These are phyloP conservation scores for Drosophila infuscata DNA, from an alignment of 2,888 invertebrate species.

Conservation along the genomic window DNA sequence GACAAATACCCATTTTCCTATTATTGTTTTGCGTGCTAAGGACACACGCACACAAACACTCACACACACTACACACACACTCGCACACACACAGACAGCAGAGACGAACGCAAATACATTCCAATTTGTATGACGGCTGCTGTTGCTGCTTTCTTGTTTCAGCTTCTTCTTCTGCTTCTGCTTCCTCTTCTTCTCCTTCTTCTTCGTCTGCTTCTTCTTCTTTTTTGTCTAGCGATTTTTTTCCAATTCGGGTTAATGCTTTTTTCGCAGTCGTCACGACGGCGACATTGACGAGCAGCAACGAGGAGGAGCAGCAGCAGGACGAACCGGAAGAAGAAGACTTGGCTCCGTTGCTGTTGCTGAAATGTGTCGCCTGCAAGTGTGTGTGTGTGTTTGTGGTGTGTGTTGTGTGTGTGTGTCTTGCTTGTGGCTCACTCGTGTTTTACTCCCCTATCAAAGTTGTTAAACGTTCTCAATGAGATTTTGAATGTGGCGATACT, in stretches of 20 bases:
- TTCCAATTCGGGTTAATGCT: slow-evolving; percentile 81
- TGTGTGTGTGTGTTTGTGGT: slow-evolving; percentile 4
- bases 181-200: slow-evolving; percentile 12
- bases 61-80: slow-evolving; percentile 22
- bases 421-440: slow-evolving; percentile 45
- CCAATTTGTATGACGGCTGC: slow-evolving; percentile 44
- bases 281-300: slow-evolving; percentile 65
- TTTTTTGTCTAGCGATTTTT: slow-evolving; percentile 42
- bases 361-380: slow-evolving; percentile 38
- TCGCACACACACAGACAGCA: slow-evolving; percentile 1
- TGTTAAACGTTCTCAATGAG: slow-evolving; percentile 79
- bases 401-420: slow-evolving; percentile 7
- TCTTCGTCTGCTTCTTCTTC: slow-evolving; percentile 15
- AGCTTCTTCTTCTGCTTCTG: slow-evolving; percentile 11
- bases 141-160: slow-evolving; percentile 27
- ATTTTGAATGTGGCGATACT: slow-evolving; percentile 76
- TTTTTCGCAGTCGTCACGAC: slow-evolving; percentile 71
- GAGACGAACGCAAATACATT: slow-evolving; percentile 16
- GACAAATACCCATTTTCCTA: slow-evolving; percentile 31
- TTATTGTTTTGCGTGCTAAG: slow-evolving; percentile 48
- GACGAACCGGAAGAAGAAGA: slow-evolving; percentile 6
- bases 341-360: slow-evolving; percentile 59
- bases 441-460: slow-evolving; percentile 49
- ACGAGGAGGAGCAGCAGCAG: slow-evolving; percentile 23
- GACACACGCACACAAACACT: background rate